phyloP scores from a whole-genome alignment of 2,113 vertebrate species.

The Polypterus bichir region DNA sequence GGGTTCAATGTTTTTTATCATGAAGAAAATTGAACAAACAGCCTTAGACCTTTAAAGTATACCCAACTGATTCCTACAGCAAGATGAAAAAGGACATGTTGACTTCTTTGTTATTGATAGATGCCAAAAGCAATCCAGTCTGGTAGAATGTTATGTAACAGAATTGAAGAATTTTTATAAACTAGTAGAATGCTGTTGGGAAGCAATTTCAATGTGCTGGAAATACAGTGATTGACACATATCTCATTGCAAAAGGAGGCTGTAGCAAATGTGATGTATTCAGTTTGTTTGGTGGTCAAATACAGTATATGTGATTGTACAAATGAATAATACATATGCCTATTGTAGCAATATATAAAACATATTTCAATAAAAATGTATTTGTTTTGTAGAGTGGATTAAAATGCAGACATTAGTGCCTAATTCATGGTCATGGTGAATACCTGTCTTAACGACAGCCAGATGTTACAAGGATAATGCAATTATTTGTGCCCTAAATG shows the following conservation, averaged over 20 bases:
- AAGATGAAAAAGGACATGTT: neutral
- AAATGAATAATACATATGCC: neutral
- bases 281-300: neutral
- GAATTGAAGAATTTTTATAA: too few relatives aligned
- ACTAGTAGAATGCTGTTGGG: too few relatives aligned
- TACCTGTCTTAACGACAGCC: too few relatives aligned
- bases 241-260: neutral
- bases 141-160: too few relatives aligned
- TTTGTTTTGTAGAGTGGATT: too few relatives aligned
- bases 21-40: neutral
- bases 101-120: neutral
- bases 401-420: too few relatives aligned
- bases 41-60: neutral
- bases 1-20: neutral
- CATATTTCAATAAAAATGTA: too few relatives aligned
- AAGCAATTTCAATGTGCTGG: neutral
- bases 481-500: too few relatives aligned
- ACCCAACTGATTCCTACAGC: neutral
- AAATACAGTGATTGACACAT: neutral
- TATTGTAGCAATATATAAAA: too few relatives aligned
- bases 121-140: neutral
- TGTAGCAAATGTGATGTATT: neutral
- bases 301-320: neutral
- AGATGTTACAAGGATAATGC: too few relatives aligned
- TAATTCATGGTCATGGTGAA: too few relatives aligned